Base-by-base conservation (phyloP, 2,888 invertebrate species). In the Parnassius mnemosyne region DNA sequence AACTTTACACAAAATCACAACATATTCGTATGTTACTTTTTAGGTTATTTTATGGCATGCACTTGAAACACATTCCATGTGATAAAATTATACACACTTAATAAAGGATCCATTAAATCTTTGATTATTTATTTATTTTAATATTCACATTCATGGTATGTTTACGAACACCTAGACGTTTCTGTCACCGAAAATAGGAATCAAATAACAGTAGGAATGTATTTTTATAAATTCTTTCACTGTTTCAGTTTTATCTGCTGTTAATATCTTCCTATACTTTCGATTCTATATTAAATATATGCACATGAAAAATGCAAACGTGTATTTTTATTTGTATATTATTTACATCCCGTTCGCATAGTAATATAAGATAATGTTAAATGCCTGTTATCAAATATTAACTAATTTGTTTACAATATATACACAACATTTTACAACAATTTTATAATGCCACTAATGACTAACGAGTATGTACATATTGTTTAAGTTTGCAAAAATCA, bases 1-100 rank as follows among this genome's bases (percentile, higher is more conserved):
- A 87, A 86, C 81, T 85, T 81, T 90, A 88, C 87, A 89, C 25
- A 85, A 84, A 84, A 84, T 84, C 86, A 86, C 86, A 87, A 88
- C 85, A 78, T 80, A 25, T 25, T 25, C 25, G 0, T 25, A 81
- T 76, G 76, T 74, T 75, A 76, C n/a, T n/a, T n/a, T 78, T 76
- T 79, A 74, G 75, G 77, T 81, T 75, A 78, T 71, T 74, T 71
- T 62, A 66, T 67, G 65, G 79, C 81, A 81, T 73, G 70, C 77
- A 78, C 74, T 66, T 80, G 81, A 86, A 84, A 87, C 81, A 81
- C 76, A 76, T 80, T 68, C 60, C 47, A 76, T 76, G 41, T 82
- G 77, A 80, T 81, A 83, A 81, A 75, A 77, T 79, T 84, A 85
- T 84, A 68, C 85, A 89, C 83, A 85, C 67, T 76, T 82, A 82